A percentile compares a stretch with the other conserved stretches of the same genome.
Conservation (phyloP, 2,888 invertebrate species). For the Eristalis intricaria region DNA sequence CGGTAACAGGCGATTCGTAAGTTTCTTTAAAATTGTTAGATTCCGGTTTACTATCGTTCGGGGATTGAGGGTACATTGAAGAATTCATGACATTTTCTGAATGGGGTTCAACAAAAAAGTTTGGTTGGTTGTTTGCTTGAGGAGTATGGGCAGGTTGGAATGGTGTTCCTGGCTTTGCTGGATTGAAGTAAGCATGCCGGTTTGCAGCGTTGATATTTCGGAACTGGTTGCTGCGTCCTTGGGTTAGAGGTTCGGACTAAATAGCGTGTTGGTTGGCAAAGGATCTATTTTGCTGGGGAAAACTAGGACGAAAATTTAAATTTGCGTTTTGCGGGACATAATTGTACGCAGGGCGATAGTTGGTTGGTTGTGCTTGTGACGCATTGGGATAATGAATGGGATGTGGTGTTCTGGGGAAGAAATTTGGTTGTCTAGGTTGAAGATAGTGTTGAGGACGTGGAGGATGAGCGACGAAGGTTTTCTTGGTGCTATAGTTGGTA, state of each 20-base stretch:
- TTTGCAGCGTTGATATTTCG: background rate
- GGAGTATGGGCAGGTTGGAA: constrained; percentile 5
- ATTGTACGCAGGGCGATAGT: background rate
- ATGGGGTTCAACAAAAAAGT: background rate
- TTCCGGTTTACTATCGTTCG: background rate
- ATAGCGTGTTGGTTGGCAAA: no score
- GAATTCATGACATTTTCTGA: background rate
- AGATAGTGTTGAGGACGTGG: no score
- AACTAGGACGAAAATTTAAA: no score
- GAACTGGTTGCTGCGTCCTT: constrained; percentile 15
- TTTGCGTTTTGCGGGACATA: no score
- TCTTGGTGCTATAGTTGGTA: constrained; percentile 7
- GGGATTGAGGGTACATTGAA: background rate
- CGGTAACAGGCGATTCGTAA: background rate
- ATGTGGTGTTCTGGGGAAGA: background rate
- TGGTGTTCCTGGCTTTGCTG: background rate
- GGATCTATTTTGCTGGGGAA: no score
- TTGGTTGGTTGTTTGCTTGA: background rate
- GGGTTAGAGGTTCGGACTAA: constrained; percentile 4
- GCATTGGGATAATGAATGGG: background rate
- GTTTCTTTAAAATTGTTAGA: no score
- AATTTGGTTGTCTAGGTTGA: background rate
- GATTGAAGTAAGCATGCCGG: background rate
- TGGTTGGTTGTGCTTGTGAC: background rate
- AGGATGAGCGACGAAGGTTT: background rate